A percentile compares a stretch with the other conserved stretches of the same genome.
phyloP scores from a whole-genome alignment of 2,888 invertebrate species.

The Eustalomyia histrio region DNA sequence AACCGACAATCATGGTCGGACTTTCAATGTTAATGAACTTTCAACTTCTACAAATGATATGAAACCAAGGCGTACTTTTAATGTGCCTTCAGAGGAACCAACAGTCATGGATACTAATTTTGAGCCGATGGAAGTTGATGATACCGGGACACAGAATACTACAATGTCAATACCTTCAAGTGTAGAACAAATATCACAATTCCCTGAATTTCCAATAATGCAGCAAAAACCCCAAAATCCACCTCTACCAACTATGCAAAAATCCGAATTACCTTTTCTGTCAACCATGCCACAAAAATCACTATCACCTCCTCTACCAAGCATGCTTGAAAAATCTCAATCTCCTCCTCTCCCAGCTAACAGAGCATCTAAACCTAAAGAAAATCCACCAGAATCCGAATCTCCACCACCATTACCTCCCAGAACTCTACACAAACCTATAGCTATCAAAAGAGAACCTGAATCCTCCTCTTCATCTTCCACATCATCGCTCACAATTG shows the following conservation, averaged over 20 bases:
- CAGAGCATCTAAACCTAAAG: neutral
- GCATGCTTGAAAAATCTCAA: slow-evolving; percentile 11
- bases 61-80: slow-evolving; percentile 67
- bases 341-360: slow-evolving; percentile 22
- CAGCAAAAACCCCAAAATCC: slow-evolving; percentile 22
- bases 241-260: slow-evolving; percentile 12
- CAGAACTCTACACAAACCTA: neutral
- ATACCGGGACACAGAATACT: slow-evolving; percentile 10
- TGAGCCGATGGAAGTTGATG: slow-evolving; percentile 75
- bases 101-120: slow-evolving; percentile 45
- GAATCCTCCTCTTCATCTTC: neutral
- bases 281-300: neutral
- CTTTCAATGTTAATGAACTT: slow-evolving; percentile 28
- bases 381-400: neutral
- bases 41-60: neutral
- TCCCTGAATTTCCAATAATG: slow-evolving; percentile 27
- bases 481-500: slow-evolving; percentile 15
- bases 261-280: neutral
- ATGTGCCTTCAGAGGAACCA: slow-evolving; percentile 27
- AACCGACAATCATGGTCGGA: slow-evolving; percentile 21
- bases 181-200: slow-evolving; percentile 5
- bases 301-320: slow-evolving; percentile 34
- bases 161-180: neutral
- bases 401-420: neutral
- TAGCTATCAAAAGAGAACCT: slow-evolving; percentile 22